phyloP scores from a whole-genome alignment of 2,888 invertebrate species.

The Hirtodrosophila confusa region DNA sequence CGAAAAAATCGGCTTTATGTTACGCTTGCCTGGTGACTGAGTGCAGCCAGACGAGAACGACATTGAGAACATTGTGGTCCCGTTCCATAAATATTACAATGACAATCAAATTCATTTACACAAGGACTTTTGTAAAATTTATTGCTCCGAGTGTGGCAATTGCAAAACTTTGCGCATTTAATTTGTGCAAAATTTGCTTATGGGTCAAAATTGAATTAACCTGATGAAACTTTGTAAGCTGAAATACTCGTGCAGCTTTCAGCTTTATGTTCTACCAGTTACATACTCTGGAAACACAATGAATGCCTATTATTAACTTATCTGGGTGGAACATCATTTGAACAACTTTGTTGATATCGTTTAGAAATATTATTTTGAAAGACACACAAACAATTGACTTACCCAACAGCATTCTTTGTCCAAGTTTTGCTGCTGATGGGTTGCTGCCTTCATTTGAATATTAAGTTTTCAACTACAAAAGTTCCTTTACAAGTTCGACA shows the following conservation, averaged over 20 bases:
- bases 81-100: conserved; percentile 42
- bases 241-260: conserved; percentile 25
- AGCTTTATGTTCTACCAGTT: not conserved
- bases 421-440: conserved; percentile 25
- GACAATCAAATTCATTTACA: conserved; percentile 74
- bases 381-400: conserved; percentile 6
- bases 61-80: conserved; percentile 19
- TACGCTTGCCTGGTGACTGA: conserved; percentile 73
- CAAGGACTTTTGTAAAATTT: conserved; percentile 71
- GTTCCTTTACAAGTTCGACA: conserved; percentile 48
- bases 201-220: conserved; percentile 74
- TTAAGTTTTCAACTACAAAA: conserved; percentile 39
- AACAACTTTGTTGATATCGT: conserved; percentile 8
- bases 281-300: not conserved
- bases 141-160: conserved; percentile 64
- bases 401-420: conserved; percentile 6
- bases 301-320: not conserved
- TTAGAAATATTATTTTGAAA: conserved; percentile 14
- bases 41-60: conserved; percentile 63
- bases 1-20: conserved; percentile 75
- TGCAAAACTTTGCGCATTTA: conserved; percentile 72
- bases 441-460: conserved; percentile 52
- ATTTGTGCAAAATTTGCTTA: conserved; percentile 73
- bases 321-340: not conserved
- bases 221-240: conserved; percentile 57